phyloP scores from a whole-genome alignment of 1,140 invertebrate genomes.

The Drosophila sproati region DNA sequence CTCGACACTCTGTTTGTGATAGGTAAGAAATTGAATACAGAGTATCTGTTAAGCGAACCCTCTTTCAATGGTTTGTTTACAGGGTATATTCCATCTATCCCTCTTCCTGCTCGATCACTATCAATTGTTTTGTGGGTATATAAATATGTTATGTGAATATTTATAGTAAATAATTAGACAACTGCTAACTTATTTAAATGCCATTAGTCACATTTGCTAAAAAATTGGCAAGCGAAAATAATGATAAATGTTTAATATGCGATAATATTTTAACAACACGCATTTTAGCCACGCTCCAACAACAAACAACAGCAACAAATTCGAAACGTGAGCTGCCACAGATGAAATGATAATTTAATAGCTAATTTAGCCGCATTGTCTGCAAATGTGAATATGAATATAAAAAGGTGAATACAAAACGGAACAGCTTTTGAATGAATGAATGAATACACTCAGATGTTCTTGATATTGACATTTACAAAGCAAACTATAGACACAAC shows the following conservation, averaged over 20 bases:
- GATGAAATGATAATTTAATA: conserved; percentile 70
- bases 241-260: conserved; percentile 19
- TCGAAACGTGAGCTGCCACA: conserved; percentile 38
- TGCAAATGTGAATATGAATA: conserved; percentile 39
- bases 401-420: conserved; percentile 15
- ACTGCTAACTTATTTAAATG: not conserved
- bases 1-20: too few species aligned
- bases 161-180: not conserved
- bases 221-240: conserved; percentile 36
- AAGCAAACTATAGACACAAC: conserved; percentile 43
- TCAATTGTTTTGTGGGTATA: not conserved
- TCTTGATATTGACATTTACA: conserved; percentile 66
- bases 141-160: not conserved
- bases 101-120: too few species aligned
- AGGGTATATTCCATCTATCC: too few species aligned
- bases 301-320: conserved; percentile 13
- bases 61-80: not conserved
- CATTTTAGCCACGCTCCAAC: conserved; percentile 53
- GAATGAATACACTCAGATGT: conserved; percentile 47
- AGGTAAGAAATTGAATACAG: too few species aligned
- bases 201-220: not conserved
- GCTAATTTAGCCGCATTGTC: conserved; percentile 74
- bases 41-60: too few species aligned
- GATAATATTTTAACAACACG: conserved; percentile 38
- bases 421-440: not conserved